A percentile compares a stretch with the other conserved stretches of the same genome.
These are phyloP conservation scores for Pyrocoelia pectoralis DNA, from an alignment of 2,888 invertebrate genomes.

Conservation along the genomic window DNA sequence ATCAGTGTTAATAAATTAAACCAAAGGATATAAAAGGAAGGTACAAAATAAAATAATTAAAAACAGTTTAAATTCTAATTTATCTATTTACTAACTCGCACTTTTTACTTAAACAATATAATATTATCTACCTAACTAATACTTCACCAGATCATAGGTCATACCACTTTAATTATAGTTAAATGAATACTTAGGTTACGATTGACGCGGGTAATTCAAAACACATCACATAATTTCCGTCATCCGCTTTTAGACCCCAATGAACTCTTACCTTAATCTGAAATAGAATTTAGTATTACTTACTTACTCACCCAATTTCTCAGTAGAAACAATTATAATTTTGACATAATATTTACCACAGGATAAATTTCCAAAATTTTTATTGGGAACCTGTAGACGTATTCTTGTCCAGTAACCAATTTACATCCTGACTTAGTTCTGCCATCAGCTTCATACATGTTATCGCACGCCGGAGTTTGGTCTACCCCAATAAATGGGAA, in stretches of 20 bases:
- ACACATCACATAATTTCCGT: conserved; percentile 64
- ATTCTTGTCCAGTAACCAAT: conserved; percentile 71
- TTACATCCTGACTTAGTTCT: conserved; percentile 71
- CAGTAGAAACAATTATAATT: not conserved
- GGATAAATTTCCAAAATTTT: conserved; percentile 66
- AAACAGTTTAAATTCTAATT: too few relatives aligned
- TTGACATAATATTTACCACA: conserved; percentile 56
- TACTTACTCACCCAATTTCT: too few relatives aligned
- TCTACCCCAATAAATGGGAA: conserved; percentile 83
- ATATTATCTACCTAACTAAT: too few relatives aligned
- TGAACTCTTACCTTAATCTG: conserved; percentile 68
- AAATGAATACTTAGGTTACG: conserved; percentile 46
- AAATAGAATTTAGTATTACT: too few relatives aligned
- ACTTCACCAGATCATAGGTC: too few relatives aligned
- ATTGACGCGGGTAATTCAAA: conserved; percentile 77
- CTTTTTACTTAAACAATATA: too few relatives aligned
- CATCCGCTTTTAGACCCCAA: conserved; percentile 66
- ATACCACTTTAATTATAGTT: too few relatives aligned
- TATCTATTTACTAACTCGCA: too few relatives aligned
- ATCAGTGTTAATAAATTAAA: too few relatives aligned
- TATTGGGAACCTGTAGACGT: conserved; percentile 73
- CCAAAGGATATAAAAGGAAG: too few relatives aligned
- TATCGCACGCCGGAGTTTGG: conserved; percentile 71
- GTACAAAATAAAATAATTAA: too few relatives aligned
- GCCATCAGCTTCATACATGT: conserved; percentile 67